These are phyloP conservation scores for Hyppa rectilinea DNA, from an alignment of 2,888 invertebrate species.

Conservation along the genomic window DNA sequence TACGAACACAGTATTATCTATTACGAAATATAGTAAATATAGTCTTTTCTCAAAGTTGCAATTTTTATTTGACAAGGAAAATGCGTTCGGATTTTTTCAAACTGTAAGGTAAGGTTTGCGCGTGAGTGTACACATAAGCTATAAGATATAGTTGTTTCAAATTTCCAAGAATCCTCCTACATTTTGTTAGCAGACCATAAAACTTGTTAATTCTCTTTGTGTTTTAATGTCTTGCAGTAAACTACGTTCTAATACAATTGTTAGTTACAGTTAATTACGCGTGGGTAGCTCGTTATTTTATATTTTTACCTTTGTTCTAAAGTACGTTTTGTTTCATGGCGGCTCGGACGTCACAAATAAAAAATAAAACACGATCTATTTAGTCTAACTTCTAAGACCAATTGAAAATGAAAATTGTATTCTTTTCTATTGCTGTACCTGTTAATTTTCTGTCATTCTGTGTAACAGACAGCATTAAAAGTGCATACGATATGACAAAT, in stretches of 20 bases:
- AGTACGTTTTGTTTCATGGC: constrained; percentile 9
- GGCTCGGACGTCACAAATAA: neutral
- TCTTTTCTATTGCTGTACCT: constrained; percentile 12
- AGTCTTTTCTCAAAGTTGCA: neutral
- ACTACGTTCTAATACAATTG: constrained; percentile 32
- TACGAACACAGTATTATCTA: neutral
- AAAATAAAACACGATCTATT: neutral
- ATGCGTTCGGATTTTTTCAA: neutral
- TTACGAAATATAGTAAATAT: no score
- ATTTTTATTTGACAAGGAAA: neutral
- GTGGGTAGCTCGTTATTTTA: constrained; percentile 17
- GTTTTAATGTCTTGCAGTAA: constrained; percentile 27
- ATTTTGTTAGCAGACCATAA: constrained; percentile 21
- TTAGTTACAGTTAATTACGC: constrained; percentile 14
- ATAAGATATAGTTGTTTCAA: neutral
- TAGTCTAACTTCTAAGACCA: neutral
- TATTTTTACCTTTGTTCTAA: constrained; percentile 17
- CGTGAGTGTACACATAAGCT: neutral
- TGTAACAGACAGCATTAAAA: constrained; percentile 9
- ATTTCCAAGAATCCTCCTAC: constrained; percentile 22
- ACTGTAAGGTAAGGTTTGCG: neutral
- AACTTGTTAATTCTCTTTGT: constrained; percentile 36
- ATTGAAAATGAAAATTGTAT: constrained; percentile 4
- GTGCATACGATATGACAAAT: constrained; percentile 36
- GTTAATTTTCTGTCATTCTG: constrained; percentile 37